Percentiles rank a stretch among this genome's conserved stretches.
Evolutionary conservation across 2,888 invertebrate genomes (phyloP).

Genomic region (Drosophila basisetae): DNA sequence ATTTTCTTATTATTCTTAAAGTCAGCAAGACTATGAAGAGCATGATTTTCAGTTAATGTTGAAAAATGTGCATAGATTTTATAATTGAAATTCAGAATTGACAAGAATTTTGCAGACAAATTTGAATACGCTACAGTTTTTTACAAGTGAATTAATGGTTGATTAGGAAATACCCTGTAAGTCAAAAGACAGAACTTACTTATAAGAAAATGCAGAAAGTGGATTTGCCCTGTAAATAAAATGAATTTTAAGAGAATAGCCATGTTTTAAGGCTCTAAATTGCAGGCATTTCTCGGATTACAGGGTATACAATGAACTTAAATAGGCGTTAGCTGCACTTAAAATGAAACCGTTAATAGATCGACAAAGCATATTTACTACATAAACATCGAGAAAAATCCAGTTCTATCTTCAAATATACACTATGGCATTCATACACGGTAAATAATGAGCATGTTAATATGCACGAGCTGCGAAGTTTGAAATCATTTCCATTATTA

Average conservation of each 20-base stretch:
- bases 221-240: too few species aligned
- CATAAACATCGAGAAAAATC: background rate
- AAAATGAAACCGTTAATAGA: too few species aligned
- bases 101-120: constrained; percentile 29
- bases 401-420: background rate
- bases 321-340: too few species aligned
- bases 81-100: background rate
- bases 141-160: rapidly evolving
- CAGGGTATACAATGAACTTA: too few species aligned
- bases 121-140: constrained; percentile 22
- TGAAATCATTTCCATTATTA: background rate
- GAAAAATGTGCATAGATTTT: background rate
- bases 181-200: background rate
- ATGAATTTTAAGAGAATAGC: too few species aligned
- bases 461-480: background rate
- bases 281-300: too few species aligned
- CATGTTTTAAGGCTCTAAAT: too few species aligned
- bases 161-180: background rate
- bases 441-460: background rate
- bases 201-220: too few species aligned
- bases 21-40: background rate
- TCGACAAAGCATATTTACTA: too few species aligned
- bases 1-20: background rate
- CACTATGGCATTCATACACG: background rate
- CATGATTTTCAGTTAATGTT: background rate